phyloP scores from a whole-genome alignment of 2,113 vertebrate species.

The Hydrochoerus hydrochaeris region DNA sequence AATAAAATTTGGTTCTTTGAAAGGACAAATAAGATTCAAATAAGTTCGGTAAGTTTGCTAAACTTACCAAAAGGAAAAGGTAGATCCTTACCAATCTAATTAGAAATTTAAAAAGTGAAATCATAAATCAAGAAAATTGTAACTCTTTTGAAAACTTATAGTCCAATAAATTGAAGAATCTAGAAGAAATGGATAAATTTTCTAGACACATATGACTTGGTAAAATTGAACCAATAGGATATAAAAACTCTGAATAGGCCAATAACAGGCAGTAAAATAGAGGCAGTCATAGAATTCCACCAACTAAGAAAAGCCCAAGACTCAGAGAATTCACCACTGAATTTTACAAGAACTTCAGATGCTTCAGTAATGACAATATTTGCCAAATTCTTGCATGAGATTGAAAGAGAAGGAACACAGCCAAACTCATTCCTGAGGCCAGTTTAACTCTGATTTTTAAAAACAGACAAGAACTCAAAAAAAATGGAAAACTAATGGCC shows the following conservation, averaged over 20 bases:
- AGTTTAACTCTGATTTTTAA: background rate
- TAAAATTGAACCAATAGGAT: background rate
- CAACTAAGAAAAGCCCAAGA: background rate
- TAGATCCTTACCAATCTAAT: background rate
- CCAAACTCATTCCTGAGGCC: background rate
- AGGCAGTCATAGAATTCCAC: background rate
- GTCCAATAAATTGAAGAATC: background rate
- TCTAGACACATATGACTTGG: background rate
- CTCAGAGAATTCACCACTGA: background rate
- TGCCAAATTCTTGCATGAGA: background rate
- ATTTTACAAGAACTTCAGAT: background rate
- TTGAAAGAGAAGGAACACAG: background rate
- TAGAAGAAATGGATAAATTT: background rate
- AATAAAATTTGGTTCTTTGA: no score
- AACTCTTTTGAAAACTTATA: background rate
- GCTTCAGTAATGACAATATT: background rate
- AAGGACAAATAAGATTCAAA: no score
- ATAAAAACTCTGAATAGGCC: background rate
- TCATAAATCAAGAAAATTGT: no score
- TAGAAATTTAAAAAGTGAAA: background rate
- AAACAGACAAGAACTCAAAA: background rate
- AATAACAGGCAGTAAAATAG: background rate
- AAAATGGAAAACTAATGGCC: background rate
- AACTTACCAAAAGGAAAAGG: background rate
- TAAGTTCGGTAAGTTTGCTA: no score